Evolutionary conservation across 2,888 invertebrate species (phyloP).

Genomic region (Trachelus tabidus): DNA sequence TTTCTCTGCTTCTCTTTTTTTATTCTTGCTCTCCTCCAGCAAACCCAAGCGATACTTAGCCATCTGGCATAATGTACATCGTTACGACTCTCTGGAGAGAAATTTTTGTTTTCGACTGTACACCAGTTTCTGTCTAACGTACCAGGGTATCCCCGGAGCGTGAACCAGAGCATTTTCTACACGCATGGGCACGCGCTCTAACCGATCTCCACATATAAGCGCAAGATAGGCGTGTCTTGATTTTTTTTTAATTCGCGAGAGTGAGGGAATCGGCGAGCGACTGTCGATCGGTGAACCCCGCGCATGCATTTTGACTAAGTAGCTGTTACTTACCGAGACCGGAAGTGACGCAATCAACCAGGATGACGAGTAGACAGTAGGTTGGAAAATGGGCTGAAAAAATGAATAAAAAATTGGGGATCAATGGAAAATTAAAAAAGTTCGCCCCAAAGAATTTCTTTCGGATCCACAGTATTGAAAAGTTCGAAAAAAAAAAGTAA

Average conservation of each 20-base stretch:
- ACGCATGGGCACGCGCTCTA: slow-evolving; percentile 21
- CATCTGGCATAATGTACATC: too few species aligned
- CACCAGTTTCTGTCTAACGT: neutral
- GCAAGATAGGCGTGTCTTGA: slow-evolving; percentile 28
- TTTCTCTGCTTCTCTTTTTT: too few species aligned
- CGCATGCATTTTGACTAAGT: neutral
- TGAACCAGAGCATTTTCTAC: slow-evolving; percentile 31
- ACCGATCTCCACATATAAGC: slow-evolving; percentile 37
- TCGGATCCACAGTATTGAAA: too few species aligned
- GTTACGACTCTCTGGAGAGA: neutral
- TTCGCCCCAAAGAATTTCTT: too few species aligned
- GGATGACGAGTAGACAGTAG: slow-evolving; percentile 11
- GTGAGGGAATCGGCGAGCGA: slow-evolving; percentile 7
- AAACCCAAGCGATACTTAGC: too few species aligned
- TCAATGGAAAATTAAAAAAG: neutral
- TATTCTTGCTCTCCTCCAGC: too few species aligned
- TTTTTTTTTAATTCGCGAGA: slow-evolving; percentile 15
- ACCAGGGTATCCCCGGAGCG: slow-evolving; percentile 29
- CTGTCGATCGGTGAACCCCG: neutral
- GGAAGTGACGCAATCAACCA: slow-evolving; percentile 39
- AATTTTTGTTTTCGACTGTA: slow-evolving; percentile 5
- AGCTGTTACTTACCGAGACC: slow-evolving; percentile 18
- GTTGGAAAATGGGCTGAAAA: too few species aligned
- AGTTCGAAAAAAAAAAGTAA: too few species aligned
- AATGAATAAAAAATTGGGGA: neutral